These are phyloP conservation scores for Orchestes rusci DNA, from an alignment of 2,888 invertebrate genomes.

Conservation along the genomic window DNA sequence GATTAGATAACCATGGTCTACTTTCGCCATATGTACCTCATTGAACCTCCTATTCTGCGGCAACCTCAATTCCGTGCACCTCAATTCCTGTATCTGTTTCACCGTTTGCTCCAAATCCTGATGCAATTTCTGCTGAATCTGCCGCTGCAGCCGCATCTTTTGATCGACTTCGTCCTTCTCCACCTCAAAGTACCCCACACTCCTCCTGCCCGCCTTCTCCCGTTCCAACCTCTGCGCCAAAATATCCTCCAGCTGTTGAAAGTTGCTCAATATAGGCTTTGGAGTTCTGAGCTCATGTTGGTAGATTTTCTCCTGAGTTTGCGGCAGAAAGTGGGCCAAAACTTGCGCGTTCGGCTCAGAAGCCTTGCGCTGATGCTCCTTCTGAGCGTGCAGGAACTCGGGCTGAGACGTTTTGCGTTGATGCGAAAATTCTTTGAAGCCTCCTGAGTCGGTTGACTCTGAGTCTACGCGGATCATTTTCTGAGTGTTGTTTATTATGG, in stretches of 20 bases:
- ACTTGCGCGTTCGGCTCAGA: constrained; percentile 42
- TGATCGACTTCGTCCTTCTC: constrained; percentile 32
- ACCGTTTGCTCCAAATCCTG: constrained; percentile 46
- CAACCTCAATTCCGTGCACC: constrained; percentile 43
- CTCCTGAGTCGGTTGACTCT: constrained; percentile 45
- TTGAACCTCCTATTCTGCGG: constrained; percentile 45
- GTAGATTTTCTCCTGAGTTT: constrained; percentile 37
- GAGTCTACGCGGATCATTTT: constrained; percentile 43
- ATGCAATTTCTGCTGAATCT: constrained; percentile 44
- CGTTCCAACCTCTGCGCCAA: constrained; percentile 40
- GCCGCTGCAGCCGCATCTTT: constrained; percentile 42
- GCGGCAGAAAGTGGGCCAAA: constrained; percentile 40
- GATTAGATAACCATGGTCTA: too few species aligned
- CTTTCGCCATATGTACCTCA: too few species aligned
- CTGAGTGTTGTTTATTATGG: constrained; percentile 40
- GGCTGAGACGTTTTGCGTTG: constrained; percentile 41
- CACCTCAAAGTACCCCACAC: neutral
- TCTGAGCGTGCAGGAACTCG: constrained; percentile 35
- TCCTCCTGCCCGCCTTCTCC: constrained; percentile 35
- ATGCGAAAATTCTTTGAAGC: constrained; percentile 43
- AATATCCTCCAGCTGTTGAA: constrained; percentile 44
- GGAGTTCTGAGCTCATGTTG: constrained; percentile 31
- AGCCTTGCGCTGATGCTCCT: constrained; percentile 37
- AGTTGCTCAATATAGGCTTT: constrained; percentile 38
- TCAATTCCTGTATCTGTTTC: constrained; percentile 46